Conservation (phyloP, 1,140 invertebrate species). For the Drosophila lowei region DNA sequence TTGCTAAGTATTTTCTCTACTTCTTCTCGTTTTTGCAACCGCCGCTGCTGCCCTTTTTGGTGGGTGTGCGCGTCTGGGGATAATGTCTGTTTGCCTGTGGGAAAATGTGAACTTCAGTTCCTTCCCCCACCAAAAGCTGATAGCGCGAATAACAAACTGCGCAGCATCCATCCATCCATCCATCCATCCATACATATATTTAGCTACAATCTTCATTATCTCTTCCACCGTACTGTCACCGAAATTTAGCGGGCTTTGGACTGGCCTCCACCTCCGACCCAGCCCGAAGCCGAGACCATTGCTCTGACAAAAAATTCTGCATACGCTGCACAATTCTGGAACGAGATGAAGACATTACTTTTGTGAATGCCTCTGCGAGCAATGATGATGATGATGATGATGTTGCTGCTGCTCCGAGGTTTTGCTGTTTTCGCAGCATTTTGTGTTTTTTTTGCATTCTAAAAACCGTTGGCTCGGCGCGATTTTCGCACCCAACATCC, state of each 20-base stretch:
- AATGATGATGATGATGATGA: slow-evolving; percentile 40
- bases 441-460: slow-evolving; percentile 60
- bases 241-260: slow-evolving; percentile 35
- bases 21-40: slow-evolving; percentile 4
- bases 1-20: slow-evolving; percentile 52
- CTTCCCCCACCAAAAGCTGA: slow-evolving; percentile 22
- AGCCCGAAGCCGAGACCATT: neutral
- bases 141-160: slow-evolving; percentile 30
- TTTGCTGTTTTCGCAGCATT: slow-evolving; percentile 44
- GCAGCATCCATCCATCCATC: slow-evolving; percentile 24
- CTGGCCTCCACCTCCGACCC: neutral
- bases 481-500: slow-evolving; percentile 72
- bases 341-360: slow-evolving; percentile 56
- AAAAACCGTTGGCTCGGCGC: slow-evolving; percentile 60
- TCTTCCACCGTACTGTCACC: slow-evolving; percentile 32
- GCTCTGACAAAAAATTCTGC: slow-evolving; percentile 33
- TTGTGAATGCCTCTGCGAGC: slow-evolving; percentile 31
- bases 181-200: too few species aligned
- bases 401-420: slow-evolving; percentile 11
- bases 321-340: slow-evolving; percentile 52
- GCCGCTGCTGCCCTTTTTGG: slow-evolving; percentile 48
- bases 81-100: slow-evolving; percentile 14
- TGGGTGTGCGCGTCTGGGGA: slow-evolving; percentile 28
- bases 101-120: slow-evolving; percentile 29
- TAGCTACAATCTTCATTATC: slow-evolving; percentile 31